These are phyloP conservation scores for Styela clava DNA, from an alignment of 23 tunicate genomes.

Conservation along the genomic window DNA sequence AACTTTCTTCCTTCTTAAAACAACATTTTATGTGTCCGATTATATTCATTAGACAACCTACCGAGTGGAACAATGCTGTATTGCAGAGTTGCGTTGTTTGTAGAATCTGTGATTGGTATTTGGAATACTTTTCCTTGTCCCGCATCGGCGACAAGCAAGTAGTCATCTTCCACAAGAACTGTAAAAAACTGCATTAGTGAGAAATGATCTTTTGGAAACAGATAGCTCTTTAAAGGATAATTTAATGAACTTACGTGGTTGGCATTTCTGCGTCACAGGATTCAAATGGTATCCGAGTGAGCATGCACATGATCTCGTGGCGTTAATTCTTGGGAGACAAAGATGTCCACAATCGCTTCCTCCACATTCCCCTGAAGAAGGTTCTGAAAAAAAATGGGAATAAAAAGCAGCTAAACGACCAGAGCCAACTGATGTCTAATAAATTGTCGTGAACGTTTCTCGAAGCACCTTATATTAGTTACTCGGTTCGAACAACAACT, in stretches of 20 bases:
- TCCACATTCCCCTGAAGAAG: constrained; percentile 30
- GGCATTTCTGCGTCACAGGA: not conserved
- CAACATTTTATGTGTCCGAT: not conserved
- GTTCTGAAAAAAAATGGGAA: constrained; percentile 1
- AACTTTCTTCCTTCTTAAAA: too few relatives aligned
- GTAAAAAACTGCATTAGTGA: not conserved
- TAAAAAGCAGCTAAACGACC: too few relatives aligned
- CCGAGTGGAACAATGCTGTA: constrained; percentile 32
- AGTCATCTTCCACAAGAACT: constrained; percentile 35
- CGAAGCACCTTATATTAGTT: too few relatives aligned
- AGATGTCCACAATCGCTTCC: constrained; percentile 51
- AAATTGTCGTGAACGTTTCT: too few relatives aligned
- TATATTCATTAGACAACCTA: not conserved
- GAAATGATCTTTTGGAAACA: too few relatives aligned
- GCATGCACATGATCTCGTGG: constrained; percentile 57
- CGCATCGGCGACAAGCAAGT: constrained; percentile 48
- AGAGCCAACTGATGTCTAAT: too few relatives aligned
- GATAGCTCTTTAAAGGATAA: too few relatives aligned
- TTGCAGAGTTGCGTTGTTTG: constrained; percentile 3
- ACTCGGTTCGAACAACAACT: too few relatives aligned
- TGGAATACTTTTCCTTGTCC: constrained; percentile 82
- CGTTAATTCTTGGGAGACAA: constrained; percentile 67
- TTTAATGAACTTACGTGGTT: not conserved
- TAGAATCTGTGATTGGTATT: constrained; percentile 26
- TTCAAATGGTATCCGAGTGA: constrained; percentile 54